Evolutionary conservation across 2,113 vertebrate genomes (phyloP).

Genomic region (Siniperca chuatsi): DNA sequence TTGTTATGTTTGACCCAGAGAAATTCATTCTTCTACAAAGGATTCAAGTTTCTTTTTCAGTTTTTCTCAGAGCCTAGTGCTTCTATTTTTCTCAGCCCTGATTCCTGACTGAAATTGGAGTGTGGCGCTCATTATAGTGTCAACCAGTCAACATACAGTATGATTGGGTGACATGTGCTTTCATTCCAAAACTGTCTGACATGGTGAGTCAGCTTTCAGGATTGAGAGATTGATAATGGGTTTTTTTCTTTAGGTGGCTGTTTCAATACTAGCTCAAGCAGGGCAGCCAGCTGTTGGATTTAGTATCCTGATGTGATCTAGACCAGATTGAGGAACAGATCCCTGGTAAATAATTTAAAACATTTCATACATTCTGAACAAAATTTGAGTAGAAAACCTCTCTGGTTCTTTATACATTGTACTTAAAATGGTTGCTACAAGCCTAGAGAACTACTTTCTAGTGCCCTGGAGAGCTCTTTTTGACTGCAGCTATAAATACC

Average conservation of each 20-base stretch:
- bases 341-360: background rate
- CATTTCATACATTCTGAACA: background rate
- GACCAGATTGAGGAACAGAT: background rate
- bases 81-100: background rate
- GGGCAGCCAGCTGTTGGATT: background rate
- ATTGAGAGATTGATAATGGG: background rate
- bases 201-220: slow-evolving; percentile 16
- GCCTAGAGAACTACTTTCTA: background rate
- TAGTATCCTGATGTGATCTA: background rate
- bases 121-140: slow-evolving; percentile 16
- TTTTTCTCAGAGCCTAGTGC: background rate
- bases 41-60: background rate
- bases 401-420: background rate
- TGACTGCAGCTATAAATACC: slow-evolving; percentile 57
- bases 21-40: background rate
- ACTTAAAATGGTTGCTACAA: slow-evolving; percentile 10
- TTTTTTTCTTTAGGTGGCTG: background rate
- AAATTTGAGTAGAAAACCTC: background rate
- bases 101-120: slow-evolving; percentile 17
- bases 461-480: background rate
- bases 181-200: slow-evolving; percentile 22
- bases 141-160: slow-evolving; percentile 9
- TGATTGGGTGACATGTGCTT: slow-evolving; percentile 15
- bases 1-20: background rate
- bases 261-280: background rate